Evolutionary conservation across 2,888 invertebrate species (phyloP).

Genomic region (Helicoverpa assulta): DNA sequence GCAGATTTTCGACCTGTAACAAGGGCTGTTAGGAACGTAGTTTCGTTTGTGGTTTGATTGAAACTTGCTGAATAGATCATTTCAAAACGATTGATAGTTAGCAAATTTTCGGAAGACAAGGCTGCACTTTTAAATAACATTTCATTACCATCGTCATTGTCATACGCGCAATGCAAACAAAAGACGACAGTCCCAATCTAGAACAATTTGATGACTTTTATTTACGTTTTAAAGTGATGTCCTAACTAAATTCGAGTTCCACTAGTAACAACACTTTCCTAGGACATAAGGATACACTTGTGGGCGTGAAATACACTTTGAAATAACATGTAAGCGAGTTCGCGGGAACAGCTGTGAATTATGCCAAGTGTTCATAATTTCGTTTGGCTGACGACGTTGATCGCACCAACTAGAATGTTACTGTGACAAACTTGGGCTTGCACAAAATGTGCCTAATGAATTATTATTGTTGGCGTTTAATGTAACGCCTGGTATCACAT

Average conservation of each 20-base stretch:
- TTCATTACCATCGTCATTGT: too few species aligned
- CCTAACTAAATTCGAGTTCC: constrained; percentile 37
- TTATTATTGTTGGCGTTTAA: not conserved
- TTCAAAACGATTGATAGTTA: too few species aligned
- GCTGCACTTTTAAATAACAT: too few species aligned
- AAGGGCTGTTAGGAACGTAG: not conserved
- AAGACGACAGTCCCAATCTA: not conserved
- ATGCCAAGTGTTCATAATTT: constrained; percentile 64
- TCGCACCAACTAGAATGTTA: constrained; percentile 10
- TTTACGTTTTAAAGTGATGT: constrained; percentile 2
- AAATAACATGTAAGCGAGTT: constrained; percentile 67
- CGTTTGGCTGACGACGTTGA: constrained; percentile 47
- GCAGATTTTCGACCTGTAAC: not conserved
- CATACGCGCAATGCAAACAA: too few species aligned
- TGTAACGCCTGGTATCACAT: not conserved
- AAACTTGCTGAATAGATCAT: not conserved
- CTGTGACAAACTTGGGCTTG: not conserved
- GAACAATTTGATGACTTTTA: not conserved
- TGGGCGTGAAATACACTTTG: constrained; percentile 66
- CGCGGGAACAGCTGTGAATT: constrained; percentile 68
- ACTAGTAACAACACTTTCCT: constrained; percentile 42
- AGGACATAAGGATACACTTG: constrained; percentile 58
- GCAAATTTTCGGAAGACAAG: too few species aligned
- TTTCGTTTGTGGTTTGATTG: not conserved
- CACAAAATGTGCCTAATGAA: constrained; percentile 16